These are phyloP conservation scores for Eubucco bourcierii DNA, from an alignment of 2,113 vertebrate genomes.

Conservation along the genomic window DNA sequence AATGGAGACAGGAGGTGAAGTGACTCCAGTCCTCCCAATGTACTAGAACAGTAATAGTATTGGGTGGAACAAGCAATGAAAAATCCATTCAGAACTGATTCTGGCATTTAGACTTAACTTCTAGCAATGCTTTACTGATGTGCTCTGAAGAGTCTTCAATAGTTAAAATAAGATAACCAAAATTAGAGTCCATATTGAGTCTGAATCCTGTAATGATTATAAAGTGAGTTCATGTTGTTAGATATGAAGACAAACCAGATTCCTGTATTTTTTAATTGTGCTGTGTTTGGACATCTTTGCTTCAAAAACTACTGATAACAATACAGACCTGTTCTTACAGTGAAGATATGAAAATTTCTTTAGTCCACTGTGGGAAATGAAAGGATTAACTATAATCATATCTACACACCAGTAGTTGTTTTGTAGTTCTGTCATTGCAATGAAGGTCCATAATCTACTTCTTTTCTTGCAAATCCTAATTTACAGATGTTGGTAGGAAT, in stretches of 20 bases:
- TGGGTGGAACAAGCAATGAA: neutral
- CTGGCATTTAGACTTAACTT: neutral
- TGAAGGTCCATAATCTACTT: constrained; percentile 56
- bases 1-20: neutral
- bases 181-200: neutral
- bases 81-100: neutral
- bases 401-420: constrained; percentile 47
- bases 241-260: neutral
- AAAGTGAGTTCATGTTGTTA: neutral
- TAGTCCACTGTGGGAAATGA: neutral
- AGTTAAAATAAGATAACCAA: neutral
- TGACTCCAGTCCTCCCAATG: neutral
- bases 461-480: constrained; percentile 65
- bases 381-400: constrained; percentile 58
- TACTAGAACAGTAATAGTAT: neutral
- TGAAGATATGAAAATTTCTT: neutral
- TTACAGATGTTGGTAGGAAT: constrained; percentile 59
- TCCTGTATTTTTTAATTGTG: neutral
- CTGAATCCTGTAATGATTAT: neutral
- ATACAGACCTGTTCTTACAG: neutral
- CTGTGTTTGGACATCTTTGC: neutral
- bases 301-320: neutral
- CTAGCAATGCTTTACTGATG: neutral
- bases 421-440: constrained; percentile 49
- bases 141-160: neutral